phyloP scores from a whole-genome alignment of 2,113 vertebrate genomes.

The Scophthalmus maximus region DNA sequence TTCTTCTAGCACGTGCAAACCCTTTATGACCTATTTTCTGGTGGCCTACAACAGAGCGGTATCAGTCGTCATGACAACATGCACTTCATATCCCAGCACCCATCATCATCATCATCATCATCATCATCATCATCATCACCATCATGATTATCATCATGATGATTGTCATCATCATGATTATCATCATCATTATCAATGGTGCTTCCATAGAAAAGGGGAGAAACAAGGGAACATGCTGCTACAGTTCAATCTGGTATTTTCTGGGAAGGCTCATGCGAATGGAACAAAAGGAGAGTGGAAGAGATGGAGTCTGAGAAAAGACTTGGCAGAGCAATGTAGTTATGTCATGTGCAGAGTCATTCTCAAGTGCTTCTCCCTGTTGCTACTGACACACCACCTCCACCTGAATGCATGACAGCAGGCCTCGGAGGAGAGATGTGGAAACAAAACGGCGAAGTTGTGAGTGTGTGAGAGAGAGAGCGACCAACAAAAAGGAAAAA shows the following conservation, averaged over 20 bases:
- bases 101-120: constrained; percentile 55
- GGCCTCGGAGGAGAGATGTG: constrained; percentile 59
- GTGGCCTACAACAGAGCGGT: constrained; percentile 41
- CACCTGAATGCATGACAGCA: constrained; percentile 73
- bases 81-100: constrained; percentile 64
- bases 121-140: constrained; percentile 39
- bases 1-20: constrained; percentile 59
- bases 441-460: constrained; percentile 56
- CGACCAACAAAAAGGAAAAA: not conserved
- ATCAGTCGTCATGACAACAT: constrained; percentile 73
- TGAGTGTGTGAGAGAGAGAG: constrained; percentile 47
- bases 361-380: constrained; percentile 45
- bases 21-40: constrained; percentile 53
- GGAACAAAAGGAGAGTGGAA: constrained; percentile 50
- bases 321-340: constrained; percentile 55
- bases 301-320: constrained; percentile 63
- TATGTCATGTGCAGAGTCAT: constrained; percentile 67
- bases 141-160: constrained; percentile 50
- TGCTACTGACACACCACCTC: constrained; percentile 66
- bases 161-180: constrained; percentile 46
- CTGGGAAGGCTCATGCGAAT: constrained; percentile 67
- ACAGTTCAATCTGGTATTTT: constrained; percentile 30
- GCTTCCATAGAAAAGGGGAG: constrained; percentile 37
- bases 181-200: constrained; percentile 51
- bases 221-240: constrained; percentile 63